Evolutionary conservation across 2,888 invertebrate genomes (phyloP), one percentile per base, ranked within the genome.

Genomic region (Athalia circularis): DNA sequence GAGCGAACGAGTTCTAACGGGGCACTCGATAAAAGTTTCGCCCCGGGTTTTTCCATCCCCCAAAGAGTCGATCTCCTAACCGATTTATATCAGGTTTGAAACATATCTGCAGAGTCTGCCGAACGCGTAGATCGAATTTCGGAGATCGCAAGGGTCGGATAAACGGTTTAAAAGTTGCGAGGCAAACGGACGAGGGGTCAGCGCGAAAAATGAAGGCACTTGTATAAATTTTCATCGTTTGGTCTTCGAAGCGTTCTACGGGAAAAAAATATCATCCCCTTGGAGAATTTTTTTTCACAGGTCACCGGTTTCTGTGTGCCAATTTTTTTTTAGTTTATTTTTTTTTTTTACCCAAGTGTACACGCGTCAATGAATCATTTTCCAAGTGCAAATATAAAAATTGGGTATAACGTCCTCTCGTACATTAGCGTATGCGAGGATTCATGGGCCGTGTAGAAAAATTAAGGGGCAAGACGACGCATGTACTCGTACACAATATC

Each of bases 191-290:
- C 45, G 15, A 65, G 64, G 48, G 65, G 67, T 54, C 57, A 65
- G 65, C 59, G 61, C 57, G 74, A 77, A 77, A 57, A 76, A 77
- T 78, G 78, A 79, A 77, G 80, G 77, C 79, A 45, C 59, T 72
- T 57, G 72, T 43, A 57, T 47, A 57, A 72, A 72, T 72, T 72
- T 72, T 59, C 72, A 72, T 57, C 72, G 9, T 8, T n/a, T 45
- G 57, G 59, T 59, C 72, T 29, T 15, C 72, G 72, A 45, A 15
- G 15, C 57, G 57, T 59, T 72, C 29, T 54, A 54, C 15, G 8
- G 68, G 29, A 54, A 47, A 29, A 29, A 65, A 68, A 68, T 68
- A 9, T 15, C 29, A 29, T 29, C 29, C 29, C 29, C 2, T 29
- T 2, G 29, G 29, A 29, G 29, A 29, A 29, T 29, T 29, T 29